These are phyloP conservation scores for Trematomus bernacchii DNA, from an alignment of 2,797 vertebrate genomes.

Conservation along the genomic window DNA sequence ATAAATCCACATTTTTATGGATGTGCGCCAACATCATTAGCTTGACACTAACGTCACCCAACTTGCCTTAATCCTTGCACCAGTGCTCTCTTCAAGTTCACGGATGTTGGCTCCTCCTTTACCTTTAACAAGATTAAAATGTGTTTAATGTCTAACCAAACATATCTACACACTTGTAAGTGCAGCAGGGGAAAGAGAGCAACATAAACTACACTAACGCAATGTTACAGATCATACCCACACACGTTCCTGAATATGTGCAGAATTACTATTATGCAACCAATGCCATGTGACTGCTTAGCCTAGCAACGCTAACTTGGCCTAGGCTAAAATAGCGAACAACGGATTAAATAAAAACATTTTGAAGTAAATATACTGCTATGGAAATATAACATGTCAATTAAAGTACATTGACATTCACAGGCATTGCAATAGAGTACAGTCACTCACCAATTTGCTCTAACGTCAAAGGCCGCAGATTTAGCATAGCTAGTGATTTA, in stretches of 20 bases:
- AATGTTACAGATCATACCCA: no score
- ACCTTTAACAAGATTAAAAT: slow-evolving; percentile 78
- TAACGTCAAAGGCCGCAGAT: no score
- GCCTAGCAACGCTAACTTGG: background rate
- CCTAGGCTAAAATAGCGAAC: no score
- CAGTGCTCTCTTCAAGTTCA: slow-evolving; percentile 89
- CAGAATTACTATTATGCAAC: background rate
- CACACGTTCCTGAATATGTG: background rate
- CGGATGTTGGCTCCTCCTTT: slow-evolving; percentile 91
- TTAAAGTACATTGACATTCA: no score
- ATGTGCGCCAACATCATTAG: no score
- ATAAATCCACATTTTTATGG: no score
- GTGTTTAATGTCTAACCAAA: background rate
- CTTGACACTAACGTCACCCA: background rate
- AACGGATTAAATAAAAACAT: no score
- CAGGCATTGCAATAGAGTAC: no score
- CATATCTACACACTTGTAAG: accelerated
- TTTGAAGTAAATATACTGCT: no score
- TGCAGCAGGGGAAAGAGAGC: accelerated
- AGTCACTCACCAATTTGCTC: no score
- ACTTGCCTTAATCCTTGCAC: slow-evolving; percentile 91
- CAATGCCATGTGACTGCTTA: background rate
- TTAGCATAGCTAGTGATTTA: background rate
- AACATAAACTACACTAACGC: accelerated
- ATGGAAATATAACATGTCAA: no score